Conservation (phyloP, 2,888 invertebrate genomes). For the Macrophya alboannulata region DNA sequence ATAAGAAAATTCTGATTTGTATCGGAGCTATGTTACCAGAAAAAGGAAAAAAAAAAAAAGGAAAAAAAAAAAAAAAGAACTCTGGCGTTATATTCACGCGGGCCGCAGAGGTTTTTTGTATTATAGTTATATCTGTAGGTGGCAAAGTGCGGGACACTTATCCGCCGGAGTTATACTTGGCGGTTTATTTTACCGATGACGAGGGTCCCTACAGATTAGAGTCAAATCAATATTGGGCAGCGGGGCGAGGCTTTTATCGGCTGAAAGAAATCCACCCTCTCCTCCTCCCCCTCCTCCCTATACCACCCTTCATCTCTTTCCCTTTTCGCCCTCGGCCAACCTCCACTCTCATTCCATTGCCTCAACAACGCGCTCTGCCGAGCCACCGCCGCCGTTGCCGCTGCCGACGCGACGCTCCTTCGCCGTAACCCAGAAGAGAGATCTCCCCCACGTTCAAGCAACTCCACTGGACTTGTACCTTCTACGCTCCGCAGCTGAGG, state of each 20-base stretch:
- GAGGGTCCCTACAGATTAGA: conserved; percentile 77
- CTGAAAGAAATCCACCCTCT: conserved; percentile 74
- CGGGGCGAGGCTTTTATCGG: conserved; percentile 78
- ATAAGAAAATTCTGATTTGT: conserved; percentile 68
- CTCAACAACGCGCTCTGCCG: conserved; percentile 47
- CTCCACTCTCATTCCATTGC: conserved; percentile 49
- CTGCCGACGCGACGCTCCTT: conserved; percentile 58
- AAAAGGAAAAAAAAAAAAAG: not conserved
- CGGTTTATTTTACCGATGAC: conserved; percentile 77
- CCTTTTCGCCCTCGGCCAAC: conserved; percentile 47
- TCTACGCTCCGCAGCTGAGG: conserved; percentile 74
- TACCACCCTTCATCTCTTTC: conserved; percentile 50
- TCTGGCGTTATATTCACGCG: conserved; percentile 62
- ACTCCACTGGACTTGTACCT: conserved; percentile 78
- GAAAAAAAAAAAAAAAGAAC: conserved; percentile 59
- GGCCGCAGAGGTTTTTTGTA: conserved; percentile 54
- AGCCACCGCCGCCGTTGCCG: conserved; percentile 55
- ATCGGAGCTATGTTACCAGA: conserved; percentile 58
- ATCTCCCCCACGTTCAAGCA: conserved; percentile 72
- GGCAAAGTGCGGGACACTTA: conserved; percentile 58
- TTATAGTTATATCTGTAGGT: conserved; percentile 46
- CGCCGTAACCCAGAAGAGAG: conserved; percentile 57
- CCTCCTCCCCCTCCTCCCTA: conserved; percentile 57
- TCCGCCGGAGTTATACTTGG: conserved; percentile 73
- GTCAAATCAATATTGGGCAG: conserved; percentile 79